Percentiles rank a stretch among this genome's conserved stretches.
These are phyloP conservation scores for Morbakka virulenta DNA, from an alignment of 30 jellyfish, hydroid and myxozoan genomes.

Conservation along the genomic window DNA sequence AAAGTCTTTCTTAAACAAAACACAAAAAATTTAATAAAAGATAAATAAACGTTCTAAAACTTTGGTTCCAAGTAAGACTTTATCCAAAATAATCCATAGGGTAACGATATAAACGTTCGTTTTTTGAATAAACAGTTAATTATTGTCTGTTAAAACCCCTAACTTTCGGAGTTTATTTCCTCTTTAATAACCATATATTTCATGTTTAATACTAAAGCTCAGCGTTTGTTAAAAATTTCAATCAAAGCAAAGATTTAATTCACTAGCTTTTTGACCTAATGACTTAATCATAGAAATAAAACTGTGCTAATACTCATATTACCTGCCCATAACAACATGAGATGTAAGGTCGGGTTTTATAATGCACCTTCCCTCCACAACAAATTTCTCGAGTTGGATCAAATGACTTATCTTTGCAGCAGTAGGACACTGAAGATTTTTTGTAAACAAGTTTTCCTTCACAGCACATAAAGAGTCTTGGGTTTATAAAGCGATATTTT, in stretches of 20 bases:
- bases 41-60: no score
- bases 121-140: no score
- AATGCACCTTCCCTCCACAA: conserved; percentile 72
- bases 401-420: conserved; percentile 71
- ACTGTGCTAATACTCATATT: background rate
- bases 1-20: no score
- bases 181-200: background rate
- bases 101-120: no score
- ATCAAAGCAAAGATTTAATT: no score
- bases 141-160: background rate
- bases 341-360: conserved; percentile 26
- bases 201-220: no score
- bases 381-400: conserved; percentile 69
- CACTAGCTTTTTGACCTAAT: no score
- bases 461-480: conserved; percentile 55
- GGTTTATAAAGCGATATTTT: background rate
- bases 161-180: background rate
- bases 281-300: background rate
- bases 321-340: conserved; percentile 65
- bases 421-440: conserved; percentile 17
- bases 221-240: no score
- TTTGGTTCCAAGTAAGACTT: no score
- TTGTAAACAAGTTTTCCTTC: conserved; percentile 41
- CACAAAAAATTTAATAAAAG: no score
- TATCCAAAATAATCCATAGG: no score